These are phyloP conservation scores for Chrysaora quinquecirrha DNA, from an alignment of 30 jellyfish, hydroid and myxozoan species.

Conservation along the genomic window DNA sequence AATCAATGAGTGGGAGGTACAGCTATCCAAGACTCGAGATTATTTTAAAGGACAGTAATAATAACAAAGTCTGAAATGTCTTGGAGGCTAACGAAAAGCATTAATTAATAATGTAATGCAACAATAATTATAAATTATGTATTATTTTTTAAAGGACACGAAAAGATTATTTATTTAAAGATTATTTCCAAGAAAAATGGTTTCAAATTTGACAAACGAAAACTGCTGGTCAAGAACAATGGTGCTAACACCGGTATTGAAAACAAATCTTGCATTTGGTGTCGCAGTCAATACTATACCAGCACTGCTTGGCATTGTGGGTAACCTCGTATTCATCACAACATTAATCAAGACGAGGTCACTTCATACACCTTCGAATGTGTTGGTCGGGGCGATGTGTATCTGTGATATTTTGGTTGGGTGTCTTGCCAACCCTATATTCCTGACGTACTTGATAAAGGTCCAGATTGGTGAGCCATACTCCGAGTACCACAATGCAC, in stretches of 20 bases:
- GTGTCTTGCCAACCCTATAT: constrained; percentile 25
- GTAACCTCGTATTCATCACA: constrained; percentile 27
- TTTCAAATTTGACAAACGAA: neutral
- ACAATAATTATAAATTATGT: too few relatives aligned
- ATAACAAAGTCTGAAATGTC: too few relatives aligned
- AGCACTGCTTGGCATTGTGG: constrained; percentile 17
- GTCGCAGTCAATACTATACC: constrained; percentile 30
- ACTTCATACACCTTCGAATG: constrained; percentile 50
- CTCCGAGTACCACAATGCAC: neutral
- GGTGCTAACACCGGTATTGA: constrained; percentile 5
- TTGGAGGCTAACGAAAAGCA: too few relatives aligned
- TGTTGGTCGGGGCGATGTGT: constrained; percentile 50
- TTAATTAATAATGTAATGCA: too few relatives aligned
- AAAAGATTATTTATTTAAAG: too few relatives aligned
- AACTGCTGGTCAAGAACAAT: constrained; percentile 4
- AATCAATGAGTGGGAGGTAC: too few relatives aligned
- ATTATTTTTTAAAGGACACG: too few relatives aligned
- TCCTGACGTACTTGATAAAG: constrained; percentile 6
- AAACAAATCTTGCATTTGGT: neutral
- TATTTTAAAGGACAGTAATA: too few relatives aligned
- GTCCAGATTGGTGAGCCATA: neutral
- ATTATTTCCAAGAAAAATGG: constrained; percentile 3
- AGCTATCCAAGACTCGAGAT: too few relatives aligned
- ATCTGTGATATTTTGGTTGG: constrained; percentile 38
- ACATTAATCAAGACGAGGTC: constrained; percentile 36